Conservation (phyloP, 1,140 invertebrate species). For the Antheraea pernyi region DNA sequence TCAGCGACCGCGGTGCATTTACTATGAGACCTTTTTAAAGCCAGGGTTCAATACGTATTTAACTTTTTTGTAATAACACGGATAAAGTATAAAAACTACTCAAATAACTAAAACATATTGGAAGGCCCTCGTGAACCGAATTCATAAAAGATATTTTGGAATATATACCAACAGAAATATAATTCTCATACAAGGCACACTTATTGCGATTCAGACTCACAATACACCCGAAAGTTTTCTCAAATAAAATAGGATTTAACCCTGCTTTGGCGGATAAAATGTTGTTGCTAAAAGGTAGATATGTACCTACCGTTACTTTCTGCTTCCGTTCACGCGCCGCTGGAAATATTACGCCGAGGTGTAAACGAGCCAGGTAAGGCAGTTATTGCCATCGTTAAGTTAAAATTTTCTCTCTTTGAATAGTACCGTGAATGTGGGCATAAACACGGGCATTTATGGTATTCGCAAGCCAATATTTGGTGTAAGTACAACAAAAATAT, state of each 20-base stretch:
- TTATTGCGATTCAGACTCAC: slow-evolving; percentile 4
- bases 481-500: slow-evolving; percentile 28
- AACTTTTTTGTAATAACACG: too few species aligned
- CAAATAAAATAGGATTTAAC: slow-evolving; percentile 17
- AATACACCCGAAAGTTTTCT: slow-evolving; percentile 9
- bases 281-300: slow-evolving; percentile 32
- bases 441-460: slow-evolving; percentile 49
- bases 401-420: slow-evolving; percentile 48
- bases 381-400: slow-evolving; percentile 56
- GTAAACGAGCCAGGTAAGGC: slow-evolving; percentile 43
- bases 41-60: too few species aligned
- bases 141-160: too few species aligned
- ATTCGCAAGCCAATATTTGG: slow-evolving; percentile 42
- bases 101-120: too few species aligned
- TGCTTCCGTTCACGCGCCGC: slow-evolving; percentile 36
- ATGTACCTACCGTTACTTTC: slow-evolving; percentile 34
- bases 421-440: slow-evolving; percentile 41
- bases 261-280: slow-evolving; percentile 21
- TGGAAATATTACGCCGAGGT: slow-evolving; percentile 46
- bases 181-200: too few species aligned
- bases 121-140: too few species aligned
- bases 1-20: too few species aligned
- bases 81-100: too few species aligned
- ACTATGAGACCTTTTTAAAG: too few species aligned
- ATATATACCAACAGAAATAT: too few species aligned